Evolutionary conservation across 2,888 invertebrate species (phyloP).

Genomic region (Exocentrus adspersus): DNA sequence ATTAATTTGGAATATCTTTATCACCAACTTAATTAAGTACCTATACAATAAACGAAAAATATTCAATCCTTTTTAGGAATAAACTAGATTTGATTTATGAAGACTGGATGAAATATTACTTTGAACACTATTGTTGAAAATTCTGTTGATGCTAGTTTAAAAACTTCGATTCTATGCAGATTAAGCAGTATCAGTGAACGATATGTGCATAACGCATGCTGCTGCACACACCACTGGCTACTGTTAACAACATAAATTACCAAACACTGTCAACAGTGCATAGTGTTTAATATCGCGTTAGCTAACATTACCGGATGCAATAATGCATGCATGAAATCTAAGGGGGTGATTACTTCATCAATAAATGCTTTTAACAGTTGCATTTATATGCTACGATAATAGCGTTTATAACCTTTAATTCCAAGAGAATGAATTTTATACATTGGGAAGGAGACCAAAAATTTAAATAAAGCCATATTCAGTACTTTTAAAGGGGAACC

Average conservation of each 20-base stretch:
- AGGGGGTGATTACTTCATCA: slow-evolving; percentile 1
- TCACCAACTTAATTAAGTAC: too few species aligned
- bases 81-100: too few species aligned
- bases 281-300: slow-evolving; percentile 6
- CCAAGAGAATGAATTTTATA: too few species aligned
- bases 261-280: slow-evolving; percentile 6
- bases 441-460: too few species aligned
- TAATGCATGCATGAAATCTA: neutral
- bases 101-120: too few species aligned
- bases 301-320: neutral
- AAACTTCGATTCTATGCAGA: neutral
- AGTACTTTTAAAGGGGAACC: too few species aligned
- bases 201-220: neutral
- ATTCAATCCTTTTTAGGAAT: too few species aligned
- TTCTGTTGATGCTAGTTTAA: too few species aligned
- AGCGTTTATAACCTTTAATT: neutral
- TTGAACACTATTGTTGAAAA: too few species aligned
- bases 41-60: too few species aligned
- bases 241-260: slow-evolving; percentile 12
- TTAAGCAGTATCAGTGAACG: neutral
- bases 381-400: neutral
- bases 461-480: too few species aligned
- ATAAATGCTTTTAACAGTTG: slow-evolving; percentile 4
- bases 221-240: neutral
- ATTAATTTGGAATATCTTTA: too few species aligned